phyloP scores from a whole-genome alignment of 2,888 invertebrate genomes.

The Lomographa bimaculata region DNA sequence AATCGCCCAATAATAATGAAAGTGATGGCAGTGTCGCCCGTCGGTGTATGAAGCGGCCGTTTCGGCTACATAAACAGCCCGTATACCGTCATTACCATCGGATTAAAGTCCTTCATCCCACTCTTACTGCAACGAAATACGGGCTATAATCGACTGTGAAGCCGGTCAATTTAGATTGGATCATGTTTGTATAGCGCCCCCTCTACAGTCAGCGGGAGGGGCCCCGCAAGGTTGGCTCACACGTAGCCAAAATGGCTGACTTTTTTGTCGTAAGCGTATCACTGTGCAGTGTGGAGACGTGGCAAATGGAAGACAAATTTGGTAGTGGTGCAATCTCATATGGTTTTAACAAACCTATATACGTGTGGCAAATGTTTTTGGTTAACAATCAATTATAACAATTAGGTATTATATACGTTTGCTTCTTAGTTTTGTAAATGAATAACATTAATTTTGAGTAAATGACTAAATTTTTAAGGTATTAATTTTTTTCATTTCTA shows the following conservation, averaged over 20 bases:
- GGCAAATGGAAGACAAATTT: constrained; percentile 21
- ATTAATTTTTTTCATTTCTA: no score
- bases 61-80: constrained; percentile 84
- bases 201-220: constrained; percentile 61
- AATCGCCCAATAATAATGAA: constrained; percentile 85
- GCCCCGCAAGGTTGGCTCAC: constrained; percentile 65
- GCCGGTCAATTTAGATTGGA: constrained; percentile 43
- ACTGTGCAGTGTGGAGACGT: constrained; percentile 27
- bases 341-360: no score
- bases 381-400: no score
- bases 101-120: constrained; percentile 33
- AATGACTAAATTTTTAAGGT: no score
- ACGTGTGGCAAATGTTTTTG: no score
- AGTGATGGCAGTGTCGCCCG: constrained; percentile 79
- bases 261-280: constrained; percentile 51
- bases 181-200: constrained; percentile 58
- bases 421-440: no score
- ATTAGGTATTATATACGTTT: no score
- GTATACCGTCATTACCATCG: constrained; percentile 62
- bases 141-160: constrained; percentile 36
- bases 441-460: no score
- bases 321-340: no score
- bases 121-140: constrained; percentile 38
- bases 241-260: constrained; percentile 77
- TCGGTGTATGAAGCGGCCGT: constrained; percentile 83